Conservation (phyloP, 2,113 vertebrate genomes). For the Pituophis catenifer region DNA sequence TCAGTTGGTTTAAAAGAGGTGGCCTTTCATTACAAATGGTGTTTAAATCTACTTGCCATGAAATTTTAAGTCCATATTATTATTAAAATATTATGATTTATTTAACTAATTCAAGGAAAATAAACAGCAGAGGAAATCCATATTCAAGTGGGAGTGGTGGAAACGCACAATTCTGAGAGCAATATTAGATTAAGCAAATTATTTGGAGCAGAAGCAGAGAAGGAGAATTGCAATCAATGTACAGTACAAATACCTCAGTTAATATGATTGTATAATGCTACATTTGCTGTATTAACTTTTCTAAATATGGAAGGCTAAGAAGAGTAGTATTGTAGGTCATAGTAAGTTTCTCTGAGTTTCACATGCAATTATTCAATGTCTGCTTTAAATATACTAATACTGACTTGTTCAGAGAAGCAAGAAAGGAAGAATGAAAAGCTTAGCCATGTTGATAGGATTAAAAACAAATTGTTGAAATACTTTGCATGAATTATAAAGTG, state of each 20-base stretch:
- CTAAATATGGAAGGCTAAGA: not conserved
- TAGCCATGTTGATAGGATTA: not conserved
- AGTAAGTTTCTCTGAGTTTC: not conserved
- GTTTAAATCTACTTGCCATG: constrained; percentile 33
- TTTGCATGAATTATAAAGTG: not conserved
- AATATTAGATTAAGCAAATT: constrained; percentile 17
- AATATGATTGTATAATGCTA: constrained; percentile 11
- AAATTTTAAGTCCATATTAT: constrained; percentile 11
- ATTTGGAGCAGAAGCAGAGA: not conserved
- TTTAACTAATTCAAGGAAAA: constrained; percentile 18
- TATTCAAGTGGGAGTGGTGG: not conserved
- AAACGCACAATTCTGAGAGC: not conserved
- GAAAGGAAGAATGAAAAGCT: not conserved
- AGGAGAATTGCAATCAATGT: not conserved
- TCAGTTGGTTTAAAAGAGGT: constrained; percentile 12
- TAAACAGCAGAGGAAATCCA: not conserved
- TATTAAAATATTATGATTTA: constrained; percentile 36
- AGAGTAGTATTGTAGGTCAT: not conserved
- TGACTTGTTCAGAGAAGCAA: not conserved
- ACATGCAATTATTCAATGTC: not conserved
- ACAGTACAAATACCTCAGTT: not conserved
- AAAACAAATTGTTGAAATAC: not conserved
- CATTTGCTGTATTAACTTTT: constrained; percentile 1
- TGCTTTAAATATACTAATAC: not conserved
- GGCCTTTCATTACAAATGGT: not conserved